Evolutionary conservation across 2,888 invertebrate genomes (phyloP).

Genomic region (Strigamia transsilvanica): DNA sequence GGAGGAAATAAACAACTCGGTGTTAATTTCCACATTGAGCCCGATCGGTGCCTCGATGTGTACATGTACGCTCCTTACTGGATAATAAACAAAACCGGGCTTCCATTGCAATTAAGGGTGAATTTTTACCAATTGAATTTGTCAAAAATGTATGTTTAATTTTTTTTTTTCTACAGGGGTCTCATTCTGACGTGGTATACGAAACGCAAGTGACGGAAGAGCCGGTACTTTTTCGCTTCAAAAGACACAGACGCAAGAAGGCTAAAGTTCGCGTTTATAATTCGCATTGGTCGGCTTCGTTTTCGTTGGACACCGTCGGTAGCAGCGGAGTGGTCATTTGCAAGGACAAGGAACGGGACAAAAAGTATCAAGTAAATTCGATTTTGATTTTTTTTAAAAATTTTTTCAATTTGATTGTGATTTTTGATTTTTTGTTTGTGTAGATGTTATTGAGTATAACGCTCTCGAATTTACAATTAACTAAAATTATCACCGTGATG

Average conservation of each 20-base stretch:
- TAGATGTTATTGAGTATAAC: conserved; percentile 74
- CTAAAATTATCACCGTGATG: conserved; percentile 79
- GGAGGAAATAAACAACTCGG: conserved; percentile 73
- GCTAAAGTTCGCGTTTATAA: conserved; percentile 65
- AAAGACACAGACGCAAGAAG: conserved; percentile 65
- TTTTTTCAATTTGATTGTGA: not conserved
- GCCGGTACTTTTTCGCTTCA: conserved; percentile 74
- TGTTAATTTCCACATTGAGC: conserved; percentile 74
- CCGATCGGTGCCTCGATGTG: conserved; percentile 71
- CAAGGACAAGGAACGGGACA: conserved; percentile 71
- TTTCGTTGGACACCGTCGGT: conserved; percentile 73
- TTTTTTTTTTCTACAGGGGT: conserved; percentile 60
- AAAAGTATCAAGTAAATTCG: conserved; percentile 71
- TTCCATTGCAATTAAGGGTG: conserved; percentile 83
- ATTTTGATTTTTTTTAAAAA: not conserved
- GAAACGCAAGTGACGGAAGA: conserved; percentile 64
- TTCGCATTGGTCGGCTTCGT: conserved; percentile 65
- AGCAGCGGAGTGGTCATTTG: conserved; percentile 78
- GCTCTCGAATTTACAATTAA: conserved; percentile 76
- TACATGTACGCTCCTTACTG: conserved; percentile 83
- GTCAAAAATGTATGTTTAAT: not conserved
- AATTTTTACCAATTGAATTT: conserved; percentile 56
- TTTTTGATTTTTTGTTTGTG: conserved; percentile 20
- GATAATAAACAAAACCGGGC: conserved; percentile 87
- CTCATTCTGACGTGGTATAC: conserved; percentile 63